phyloP scores from a whole-genome alignment of 2,888 invertebrate genomes.

The Morpho deidamia region DNA sequence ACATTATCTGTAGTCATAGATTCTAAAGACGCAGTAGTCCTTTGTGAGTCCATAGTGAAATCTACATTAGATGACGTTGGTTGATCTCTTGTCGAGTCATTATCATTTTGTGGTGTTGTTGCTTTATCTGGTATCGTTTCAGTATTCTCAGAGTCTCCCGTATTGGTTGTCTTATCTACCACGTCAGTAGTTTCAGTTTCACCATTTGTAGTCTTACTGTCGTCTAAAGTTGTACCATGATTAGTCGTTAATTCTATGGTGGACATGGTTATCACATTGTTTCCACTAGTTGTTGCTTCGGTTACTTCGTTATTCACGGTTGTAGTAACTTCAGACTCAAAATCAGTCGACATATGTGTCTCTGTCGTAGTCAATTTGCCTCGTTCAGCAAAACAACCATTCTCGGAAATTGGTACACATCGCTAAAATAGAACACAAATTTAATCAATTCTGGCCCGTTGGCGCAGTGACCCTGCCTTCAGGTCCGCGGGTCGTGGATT shows the following conservation, averaged over 20 bases:
- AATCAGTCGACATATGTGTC: conserved; percentile 3
- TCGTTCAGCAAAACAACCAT: conserved; percentile 21
- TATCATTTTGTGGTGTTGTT: not conserved
- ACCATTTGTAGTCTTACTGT: conserved; percentile 3
- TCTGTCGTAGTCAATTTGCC: conserved; percentile 8
- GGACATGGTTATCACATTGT: not conserved
- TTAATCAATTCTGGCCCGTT: too few relatives aligned
- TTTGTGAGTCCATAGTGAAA: not conserved
- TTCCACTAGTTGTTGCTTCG: not conserved
- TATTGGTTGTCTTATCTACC: not conserved
- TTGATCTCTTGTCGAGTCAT: not conserved
- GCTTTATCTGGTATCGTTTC: not conserved
- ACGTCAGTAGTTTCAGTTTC: conserved; percentile 1
- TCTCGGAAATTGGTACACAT: conserved; percentile 22
- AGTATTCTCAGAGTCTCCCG: not conserved
- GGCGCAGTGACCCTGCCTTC: too few relatives aligned
- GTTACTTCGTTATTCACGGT: not conserved
- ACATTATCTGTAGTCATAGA: not conserved
- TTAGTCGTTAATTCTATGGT: not conserved
- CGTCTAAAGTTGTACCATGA: not conserved
- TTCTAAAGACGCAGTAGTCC: not conserved
- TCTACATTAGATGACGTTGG: not conserved
- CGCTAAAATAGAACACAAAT: conserved; percentile 9
- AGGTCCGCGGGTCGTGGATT: too few relatives aligned
- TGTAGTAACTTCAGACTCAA: not conserved